A percentile compares a stretch with the other conserved stretches of the same genome.
These are phyloP conservation scores for Euzetes globulus DNA, from an alignment of 2,888 invertebrate genomes.

Conservation along the genomic window DNA sequence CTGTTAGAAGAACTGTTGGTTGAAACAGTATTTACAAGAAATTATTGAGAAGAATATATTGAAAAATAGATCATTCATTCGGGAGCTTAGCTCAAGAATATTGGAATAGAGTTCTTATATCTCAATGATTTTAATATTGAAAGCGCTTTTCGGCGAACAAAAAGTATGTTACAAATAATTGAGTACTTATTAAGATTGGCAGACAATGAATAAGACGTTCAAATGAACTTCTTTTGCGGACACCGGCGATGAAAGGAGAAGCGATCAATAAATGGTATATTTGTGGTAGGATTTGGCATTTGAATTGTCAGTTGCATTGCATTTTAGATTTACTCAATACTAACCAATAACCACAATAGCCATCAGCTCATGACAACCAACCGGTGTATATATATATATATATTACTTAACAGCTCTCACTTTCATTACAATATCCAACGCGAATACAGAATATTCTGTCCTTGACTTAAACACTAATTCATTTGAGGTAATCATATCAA, in stretches of 20 bases:
- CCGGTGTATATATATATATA: background rate
- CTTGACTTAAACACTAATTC: background rate
- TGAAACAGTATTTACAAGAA: too few relatives aligned
- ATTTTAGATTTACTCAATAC: background rate
- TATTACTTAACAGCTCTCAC: background rate
- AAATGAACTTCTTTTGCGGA: too few relatives aligned
- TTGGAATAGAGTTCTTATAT: too few relatives aligned
- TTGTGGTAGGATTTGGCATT: background rate
- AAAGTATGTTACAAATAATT: background rate
- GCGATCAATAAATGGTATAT: background rate
- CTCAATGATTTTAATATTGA: too few relatives aligned
- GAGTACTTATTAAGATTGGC: background rate
- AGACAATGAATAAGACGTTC: background rate
- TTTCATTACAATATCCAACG: background rate
- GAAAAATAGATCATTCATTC: too few relatives aligned
- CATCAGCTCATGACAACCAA: background rate
- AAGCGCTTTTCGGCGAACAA: too few relatives aligned
- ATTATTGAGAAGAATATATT: too few relatives aligned
- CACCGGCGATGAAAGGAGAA: background rate
- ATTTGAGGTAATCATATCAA: background rate
- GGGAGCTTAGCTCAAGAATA: too few relatives aligned
- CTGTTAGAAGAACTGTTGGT: too few relatives aligned
- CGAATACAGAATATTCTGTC: background rate
- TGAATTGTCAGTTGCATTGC: background rate
- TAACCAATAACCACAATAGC: background rate